Base-by-base conservation (phyloP, 2,797 vertebrate genomes). In the Sebastes wilsoni region DNA sequence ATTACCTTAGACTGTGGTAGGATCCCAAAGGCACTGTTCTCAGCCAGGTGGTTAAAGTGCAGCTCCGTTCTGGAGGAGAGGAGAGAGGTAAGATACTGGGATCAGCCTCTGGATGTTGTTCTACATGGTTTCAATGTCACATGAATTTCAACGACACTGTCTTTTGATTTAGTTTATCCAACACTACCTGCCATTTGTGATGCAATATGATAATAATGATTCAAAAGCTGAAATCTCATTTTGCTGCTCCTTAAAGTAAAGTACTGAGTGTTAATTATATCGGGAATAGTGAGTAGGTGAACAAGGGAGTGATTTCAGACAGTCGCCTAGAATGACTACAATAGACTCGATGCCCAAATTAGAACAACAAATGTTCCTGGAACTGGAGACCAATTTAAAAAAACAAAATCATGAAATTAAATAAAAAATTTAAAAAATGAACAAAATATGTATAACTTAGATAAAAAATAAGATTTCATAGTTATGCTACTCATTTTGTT, bases 11-110 rank as follows among this genome's bases (percentile, higher is more conserved):
- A 93, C 68, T 96, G 94, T 3, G 97, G 96, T 4, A 94, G 14
- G 30, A 99, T 99, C 85, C 97, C 97, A 8, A 99, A 99, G 65
- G 96, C 91, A 6, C 96, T 99, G 95, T 96, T 98, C 85, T 99
- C 98, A 10, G 97, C 96, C 87, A 99, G 91, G 90, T 99, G 98
- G 95, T 97, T 98, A 80, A 99, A 96, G 92, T 99, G 98, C 82
- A 99, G 96, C 93, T 99, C 98, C 1, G 98, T 99, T 90, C 98
- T 99, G 92, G 1, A 38, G 10, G 28, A 46, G 82, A 42, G 82
- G 12, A 72, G 18, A 61, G 23, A 64, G 27, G 23, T 16, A 27
- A 58, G 12, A 58, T 28, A 5, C 59, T 61, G 59, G 27, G 59
- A 61, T 62, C 60, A 62, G 30, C 20, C 60, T 61, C 59, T 30